phyloP scores from a whole-genome alignment of 2,113 vertebrate genomes.

The Saimiri boliviensis region DNA sequence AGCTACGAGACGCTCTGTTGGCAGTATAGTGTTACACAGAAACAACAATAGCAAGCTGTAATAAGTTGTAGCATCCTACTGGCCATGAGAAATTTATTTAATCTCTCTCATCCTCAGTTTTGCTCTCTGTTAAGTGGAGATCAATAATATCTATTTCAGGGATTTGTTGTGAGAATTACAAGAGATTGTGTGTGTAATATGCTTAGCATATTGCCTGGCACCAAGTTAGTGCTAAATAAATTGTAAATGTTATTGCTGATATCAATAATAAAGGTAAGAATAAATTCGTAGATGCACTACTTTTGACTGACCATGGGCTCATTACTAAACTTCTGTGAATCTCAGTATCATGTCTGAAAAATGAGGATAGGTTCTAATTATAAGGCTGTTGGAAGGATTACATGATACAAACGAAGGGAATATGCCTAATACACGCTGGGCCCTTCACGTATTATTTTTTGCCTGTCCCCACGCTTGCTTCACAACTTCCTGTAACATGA shows the following conservation, averaged over 20 bases:
- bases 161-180: neutral
- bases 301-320: neutral
- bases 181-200: neutral
- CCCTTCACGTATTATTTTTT: neutral
- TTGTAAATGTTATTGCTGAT: neutral
- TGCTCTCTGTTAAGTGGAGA: neutral
- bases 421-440: neutral
- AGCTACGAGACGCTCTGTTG: neutral
- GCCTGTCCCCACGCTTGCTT: fast-evolving
- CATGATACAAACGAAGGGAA: neutral
- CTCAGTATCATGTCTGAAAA: neutral
- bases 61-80: neutral
- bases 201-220: neutral
- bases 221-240: neutral
- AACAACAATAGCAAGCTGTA: neutral
- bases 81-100: neutral
- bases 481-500: neutral
- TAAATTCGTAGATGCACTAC: neutral
- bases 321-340: neutral
- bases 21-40: constrained; percentile 14
- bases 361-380: neutral
- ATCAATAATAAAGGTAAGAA: neutral
- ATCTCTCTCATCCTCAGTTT: neutral
- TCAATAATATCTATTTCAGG: neutral
- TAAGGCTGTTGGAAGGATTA: neutral